These are phyloP conservation scores for Vanacampus margaritifer DNA, from an alignment of 2,113 vertebrate species.

Conservation along the genomic window DNA sequence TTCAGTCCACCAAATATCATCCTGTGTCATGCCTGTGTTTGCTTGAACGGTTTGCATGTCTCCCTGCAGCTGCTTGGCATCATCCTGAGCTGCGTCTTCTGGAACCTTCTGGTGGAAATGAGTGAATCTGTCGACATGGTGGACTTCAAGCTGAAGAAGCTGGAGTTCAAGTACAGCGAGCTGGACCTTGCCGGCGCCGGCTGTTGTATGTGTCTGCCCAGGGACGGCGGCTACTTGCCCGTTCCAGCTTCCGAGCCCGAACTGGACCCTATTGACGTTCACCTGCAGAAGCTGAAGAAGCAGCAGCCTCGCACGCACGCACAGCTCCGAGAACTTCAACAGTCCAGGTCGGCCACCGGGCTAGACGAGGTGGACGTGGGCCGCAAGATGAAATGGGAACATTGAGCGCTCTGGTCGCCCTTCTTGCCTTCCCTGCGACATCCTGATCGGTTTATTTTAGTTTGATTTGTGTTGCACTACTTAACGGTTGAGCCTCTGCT, in stretches of 20 bases:
- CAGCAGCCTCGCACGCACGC: slow-evolving; percentile 49
- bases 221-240: slow-evolving; percentile 82
- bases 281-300: slow-evolving; percentile 66
- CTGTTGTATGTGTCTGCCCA: slow-evolving; percentile 86
- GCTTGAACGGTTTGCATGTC: background rate
- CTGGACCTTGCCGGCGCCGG: slow-evolving; percentile 81
- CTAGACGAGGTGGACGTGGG: slow-evolving; percentile 71
- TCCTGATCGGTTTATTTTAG: slow-evolving; percentile 39
- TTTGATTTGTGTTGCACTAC: slow-evolving; percentile 62
- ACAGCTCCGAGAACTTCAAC: slow-evolving; percentile 56
- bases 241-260: slow-evolving; percentile 55
- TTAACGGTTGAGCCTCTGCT: slow-evolving; percentile 30
- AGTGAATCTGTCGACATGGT: slow-evolving; percentile 72
- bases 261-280: slow-evolving; percentile 63
- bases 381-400: slow-evolving; percentile 58
- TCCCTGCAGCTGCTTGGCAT: slow-evolving; percentile 77
- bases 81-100: slow-evolving; percentile 80
- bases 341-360: slow-evolving; percentile 45
- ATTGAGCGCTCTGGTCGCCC: slow-evolving; percentile 46
- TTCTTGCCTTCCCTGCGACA: slow-evolving; percentile 32
- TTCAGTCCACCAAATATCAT: background rate
- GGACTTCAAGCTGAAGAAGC: slow-evolving; percentile 74
- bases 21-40: background rate
- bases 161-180: slow-evolving; percentile 61
- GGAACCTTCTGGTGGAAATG: slow-evolving; percentile 81